Evolutionary conservation across 2,797 vertebrate species (phyloP).

Genomic region (Cossypha niveicapilla): DNA sequence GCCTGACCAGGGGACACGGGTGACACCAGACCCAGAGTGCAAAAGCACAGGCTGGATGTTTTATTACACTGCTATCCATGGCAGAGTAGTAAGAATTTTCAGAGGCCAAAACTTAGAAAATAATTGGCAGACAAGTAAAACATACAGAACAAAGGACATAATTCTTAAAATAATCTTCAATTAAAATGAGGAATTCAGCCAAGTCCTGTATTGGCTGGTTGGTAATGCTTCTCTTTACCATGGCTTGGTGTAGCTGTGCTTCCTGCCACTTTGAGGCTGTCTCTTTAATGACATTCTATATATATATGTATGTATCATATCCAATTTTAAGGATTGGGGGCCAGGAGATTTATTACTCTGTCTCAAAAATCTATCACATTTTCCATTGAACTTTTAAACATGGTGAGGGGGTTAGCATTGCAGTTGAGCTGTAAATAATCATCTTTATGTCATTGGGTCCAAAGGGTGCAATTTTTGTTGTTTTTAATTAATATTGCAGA

Average conservation of each 20-base stretch:
- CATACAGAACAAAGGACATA: background rate
- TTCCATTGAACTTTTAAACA: background rate
- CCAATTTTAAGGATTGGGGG: background rate
- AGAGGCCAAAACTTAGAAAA: background rate
- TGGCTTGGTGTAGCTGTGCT: background rate
- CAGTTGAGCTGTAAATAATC: background rate
- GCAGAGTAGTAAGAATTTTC: background rate
- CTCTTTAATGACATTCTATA: background rate
- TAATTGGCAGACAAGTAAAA: background rate
- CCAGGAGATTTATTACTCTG: background rate
- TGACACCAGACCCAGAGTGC: fast-evolving
- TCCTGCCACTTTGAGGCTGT: background rate
- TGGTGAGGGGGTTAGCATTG: background rate
- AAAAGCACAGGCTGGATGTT: background rate
- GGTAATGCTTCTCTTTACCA: fast-evolving
- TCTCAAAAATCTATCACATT: background rate
- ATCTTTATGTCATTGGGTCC: background rate
- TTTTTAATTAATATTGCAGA: background rate
- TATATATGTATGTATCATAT: background rate
- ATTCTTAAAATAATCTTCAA: constrained; percentile 2
- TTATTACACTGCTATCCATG: background rate
- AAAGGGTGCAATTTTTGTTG: background rate
- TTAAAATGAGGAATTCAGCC: background rate
- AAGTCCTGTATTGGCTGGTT: background rate
- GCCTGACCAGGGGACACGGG: fast-evolving